phyloP scores from a whole-genome alignment of 2,888 invertebrate genomes.

The Dicycla oo region DNA sequence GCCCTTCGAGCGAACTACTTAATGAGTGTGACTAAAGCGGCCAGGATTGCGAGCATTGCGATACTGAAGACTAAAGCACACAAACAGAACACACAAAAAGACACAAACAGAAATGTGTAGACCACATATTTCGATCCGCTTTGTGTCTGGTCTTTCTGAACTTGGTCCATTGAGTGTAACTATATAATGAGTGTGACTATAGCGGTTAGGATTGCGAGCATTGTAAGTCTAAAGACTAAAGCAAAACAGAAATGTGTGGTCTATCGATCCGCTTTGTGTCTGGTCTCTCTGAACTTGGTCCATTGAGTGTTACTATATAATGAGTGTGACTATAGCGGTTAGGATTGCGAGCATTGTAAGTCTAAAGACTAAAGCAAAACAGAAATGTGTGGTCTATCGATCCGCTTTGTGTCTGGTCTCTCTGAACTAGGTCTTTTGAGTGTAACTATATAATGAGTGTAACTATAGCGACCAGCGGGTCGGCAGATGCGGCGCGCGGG shows the following conservation, averaged over 20 bases:
- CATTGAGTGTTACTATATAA: too few relatives aligned
- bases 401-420: not conserved
- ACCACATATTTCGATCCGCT: not conserved
- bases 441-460: not conserved
- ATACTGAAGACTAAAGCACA: not conserved
- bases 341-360: not conserved
- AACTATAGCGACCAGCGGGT: constrained; percentile 67
- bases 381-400: not conserved
- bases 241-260: too few relatives aligned
- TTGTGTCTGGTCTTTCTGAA: not conserved
- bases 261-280: too few relatives aligned
- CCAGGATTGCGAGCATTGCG: not conserved
- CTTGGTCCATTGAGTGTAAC: not conserved
- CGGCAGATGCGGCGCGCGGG: constrained; percentile 71
- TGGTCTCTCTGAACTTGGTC: too few relatives aligned
- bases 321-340: too few relatives aligned
- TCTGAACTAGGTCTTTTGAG: not conserved
- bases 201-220: too few relatives aligned
- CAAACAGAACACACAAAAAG: too few relatives aligned
- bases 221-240: too few relatives aligned
- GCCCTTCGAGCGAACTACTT: not conserved
- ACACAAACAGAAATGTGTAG: not conserved
- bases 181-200: constrained; percentile 12
- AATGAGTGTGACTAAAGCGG: too few relatives aligned
- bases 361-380: not conserved